phyloP scores from a whole-genome alignment of 1,140 invertebrate species.

The Trichonephila clavipes region DNA sequence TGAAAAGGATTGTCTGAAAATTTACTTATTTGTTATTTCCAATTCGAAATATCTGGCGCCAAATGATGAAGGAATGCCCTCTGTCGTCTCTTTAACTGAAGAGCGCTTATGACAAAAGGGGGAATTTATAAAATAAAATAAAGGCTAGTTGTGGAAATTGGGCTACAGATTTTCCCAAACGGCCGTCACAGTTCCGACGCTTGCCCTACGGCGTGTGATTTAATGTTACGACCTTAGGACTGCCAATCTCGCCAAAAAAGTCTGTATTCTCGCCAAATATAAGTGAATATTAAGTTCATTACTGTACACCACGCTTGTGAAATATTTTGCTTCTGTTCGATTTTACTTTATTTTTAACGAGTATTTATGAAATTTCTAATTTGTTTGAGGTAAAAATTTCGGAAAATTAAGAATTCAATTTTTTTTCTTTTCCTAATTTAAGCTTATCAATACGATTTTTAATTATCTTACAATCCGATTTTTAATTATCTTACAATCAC shows the following conservation, averaged over 20 bases:
- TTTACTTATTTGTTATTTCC: background rate
- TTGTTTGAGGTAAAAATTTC: no score
- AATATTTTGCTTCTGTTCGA: no score
- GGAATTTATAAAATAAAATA: conserved; percentile 69
- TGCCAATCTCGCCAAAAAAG: background rate
- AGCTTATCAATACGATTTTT: no score
- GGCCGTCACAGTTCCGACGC: conserved; percentile 22
- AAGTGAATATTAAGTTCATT: background rate
- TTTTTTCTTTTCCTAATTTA: no score
- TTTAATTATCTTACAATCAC: no score
- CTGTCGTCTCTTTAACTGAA: conserved; percentile 5
- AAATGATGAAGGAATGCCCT: background rate
- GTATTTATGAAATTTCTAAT: no score
- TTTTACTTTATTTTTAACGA: no score
- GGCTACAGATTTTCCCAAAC: conserved; percentile 68
- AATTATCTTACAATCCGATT: no score
- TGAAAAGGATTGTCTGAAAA: background rate
- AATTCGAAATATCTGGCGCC: background rate
- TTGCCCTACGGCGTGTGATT: conserved; percentile 46
- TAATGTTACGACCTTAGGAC: conserved; percentile 48
- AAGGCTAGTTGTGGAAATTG: conserved; percentile 48
- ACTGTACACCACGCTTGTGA: no score
- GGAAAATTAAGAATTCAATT: no score
- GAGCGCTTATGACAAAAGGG: conserved; percentile 28
- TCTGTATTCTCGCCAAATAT: background rate